These are phyloP conservation scores for Cebidichthys violaceus DNA, from an alignment of 2,113 vertebrate genomes.

Conservation along the genomic window DNA sequence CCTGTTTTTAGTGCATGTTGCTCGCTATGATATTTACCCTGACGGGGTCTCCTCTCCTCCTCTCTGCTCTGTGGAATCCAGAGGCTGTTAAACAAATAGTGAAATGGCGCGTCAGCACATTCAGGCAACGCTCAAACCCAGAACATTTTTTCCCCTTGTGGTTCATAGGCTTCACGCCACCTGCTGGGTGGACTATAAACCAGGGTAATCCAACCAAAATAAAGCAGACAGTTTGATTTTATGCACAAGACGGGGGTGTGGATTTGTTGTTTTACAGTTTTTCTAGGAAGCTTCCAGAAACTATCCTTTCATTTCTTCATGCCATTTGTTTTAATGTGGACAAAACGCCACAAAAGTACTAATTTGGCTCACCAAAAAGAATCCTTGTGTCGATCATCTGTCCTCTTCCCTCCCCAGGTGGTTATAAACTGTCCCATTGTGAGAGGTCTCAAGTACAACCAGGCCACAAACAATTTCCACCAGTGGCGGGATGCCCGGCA, in stretches of 20 bases:
- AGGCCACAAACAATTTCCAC: conserved; percentile 93
- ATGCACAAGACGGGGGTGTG: background rate
- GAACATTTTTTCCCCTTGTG: conserved; percentile 41
- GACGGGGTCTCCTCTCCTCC: conserved; percentile 65
- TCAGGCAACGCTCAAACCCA: conserved; percentile 62
- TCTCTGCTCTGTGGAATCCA: conserved; percentile 79
- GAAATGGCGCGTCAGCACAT: conserved; percentile 82
- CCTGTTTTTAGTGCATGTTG: conserved; percentile 47
- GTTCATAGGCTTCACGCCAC: conserved; percentile 62
- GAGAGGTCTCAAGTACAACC: conserved; percentile 92
- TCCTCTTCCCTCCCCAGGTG: conserved; percentile 79
- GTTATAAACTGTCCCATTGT: conserved; percentile 92
- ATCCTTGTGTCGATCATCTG: background rate
- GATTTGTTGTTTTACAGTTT: conserved; percentile 13
- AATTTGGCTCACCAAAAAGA: background rate
- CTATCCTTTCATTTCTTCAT: background rate
- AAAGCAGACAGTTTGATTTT: background rate
- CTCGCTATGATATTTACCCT: conserved; percentile 49
- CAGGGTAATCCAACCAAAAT: conserved; percentile 26
- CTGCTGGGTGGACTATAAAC: conserved; percentile 73
- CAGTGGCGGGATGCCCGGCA: conserved; percentile 93
- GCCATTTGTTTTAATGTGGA: background rate
- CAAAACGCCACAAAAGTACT: background rate
- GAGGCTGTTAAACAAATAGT: conserved; percentile 79
- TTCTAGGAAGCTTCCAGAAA: background rate